These are phyloP conservation scores for Eunapius fragilis DNA, from an alignment of 37 sponge, comb jelly and placozoan genomes.

Conservation along the genomic window DNA sequence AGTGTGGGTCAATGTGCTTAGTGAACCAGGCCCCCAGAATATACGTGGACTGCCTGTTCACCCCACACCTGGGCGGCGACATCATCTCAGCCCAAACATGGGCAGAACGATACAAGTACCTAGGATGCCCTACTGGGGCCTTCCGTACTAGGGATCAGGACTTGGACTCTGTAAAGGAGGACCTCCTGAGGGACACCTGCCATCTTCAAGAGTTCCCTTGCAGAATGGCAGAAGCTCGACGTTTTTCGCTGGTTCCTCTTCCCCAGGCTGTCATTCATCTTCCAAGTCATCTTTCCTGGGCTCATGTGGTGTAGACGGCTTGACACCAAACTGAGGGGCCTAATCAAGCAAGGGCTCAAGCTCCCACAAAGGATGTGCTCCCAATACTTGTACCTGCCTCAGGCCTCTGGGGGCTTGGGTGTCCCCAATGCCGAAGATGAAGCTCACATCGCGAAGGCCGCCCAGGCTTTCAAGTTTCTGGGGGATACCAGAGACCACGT, in stretches of 20 bases:
- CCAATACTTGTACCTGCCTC: not conserved
- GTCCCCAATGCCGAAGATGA: not conserved
- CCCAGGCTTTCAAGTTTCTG: not conserved
- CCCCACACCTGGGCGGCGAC: not conserved
- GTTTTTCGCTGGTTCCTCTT: not conserved
- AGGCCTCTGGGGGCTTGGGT: not conserved
- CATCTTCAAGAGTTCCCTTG: not conserved
- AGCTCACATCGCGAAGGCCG: not conserved
- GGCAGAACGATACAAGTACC: conserved; percentile 29
- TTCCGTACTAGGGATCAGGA: not conserved
- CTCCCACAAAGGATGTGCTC: not conserved
- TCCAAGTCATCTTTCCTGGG: not conserved
- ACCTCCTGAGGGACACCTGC: not conserved
- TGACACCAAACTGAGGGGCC: not conserved
- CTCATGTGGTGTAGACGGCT: not conserved
- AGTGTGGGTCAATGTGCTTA: conserved; percentile 27
- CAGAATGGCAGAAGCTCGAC: conserved; percentile 11
- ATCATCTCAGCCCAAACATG: not conserved
- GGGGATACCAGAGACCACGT: not conserved
- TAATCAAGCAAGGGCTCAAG: not conserved
- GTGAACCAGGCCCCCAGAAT: not conserved
- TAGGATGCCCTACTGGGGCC: not conserved
- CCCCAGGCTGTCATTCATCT: not conserved
- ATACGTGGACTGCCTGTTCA: not conserved
- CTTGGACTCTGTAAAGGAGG: not conserved